Base-by-base conservation (phyloP, 2,888 invertebrate species). In the Epinotia demarniana region DNA sequence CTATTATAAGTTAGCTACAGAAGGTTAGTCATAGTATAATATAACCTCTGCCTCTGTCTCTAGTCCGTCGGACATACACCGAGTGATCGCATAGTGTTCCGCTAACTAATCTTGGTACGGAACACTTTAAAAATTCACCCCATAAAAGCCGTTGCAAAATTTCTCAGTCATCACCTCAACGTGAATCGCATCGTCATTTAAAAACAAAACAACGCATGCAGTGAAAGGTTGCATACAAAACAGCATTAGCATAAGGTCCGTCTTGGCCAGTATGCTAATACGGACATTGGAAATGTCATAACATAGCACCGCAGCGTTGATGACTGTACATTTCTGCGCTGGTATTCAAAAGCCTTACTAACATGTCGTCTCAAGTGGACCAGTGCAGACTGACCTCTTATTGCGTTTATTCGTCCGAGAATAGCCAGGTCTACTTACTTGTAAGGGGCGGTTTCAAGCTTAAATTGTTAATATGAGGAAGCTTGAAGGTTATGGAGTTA, bases 221-320 rank as follows among this genome's bases (percentile, higher is more conserved):
- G 85, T 83, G 87, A 89, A 89, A 90, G 83, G 82, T 83, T 82
- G 85, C 86, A 88, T 87, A 86, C 85, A 87, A 87, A 70, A 43
- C 60, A 58, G 39, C 62, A 90, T 91, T 89, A 81, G 86, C 90
- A 90, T 90, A 81, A 76, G 81, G 87, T 86, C 84, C 85, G 77
- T 83, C 85, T 84, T 92, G 92, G 87, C 90, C 92, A 90, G 91
- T 92, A 92, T 92, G 91, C 88, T 89, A 91, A 92, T 92, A 82
- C 73, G 81, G 81, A 88, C 85, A 87, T 85, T 87, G 84, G 81
- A 91, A 90, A 91, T 89, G 91, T 92, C 92, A 92, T 81, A 86
- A 86, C 83, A 84, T 82, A 39, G 39, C 9, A 53, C n/a, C 84
- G 85, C 87, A 84, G 81, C 89, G 90, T 86, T 87, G 89, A 92